phyloP scores from a whole-genome alignment of 2,113 vertebrate genomes.

The Progne subis region DNA sequence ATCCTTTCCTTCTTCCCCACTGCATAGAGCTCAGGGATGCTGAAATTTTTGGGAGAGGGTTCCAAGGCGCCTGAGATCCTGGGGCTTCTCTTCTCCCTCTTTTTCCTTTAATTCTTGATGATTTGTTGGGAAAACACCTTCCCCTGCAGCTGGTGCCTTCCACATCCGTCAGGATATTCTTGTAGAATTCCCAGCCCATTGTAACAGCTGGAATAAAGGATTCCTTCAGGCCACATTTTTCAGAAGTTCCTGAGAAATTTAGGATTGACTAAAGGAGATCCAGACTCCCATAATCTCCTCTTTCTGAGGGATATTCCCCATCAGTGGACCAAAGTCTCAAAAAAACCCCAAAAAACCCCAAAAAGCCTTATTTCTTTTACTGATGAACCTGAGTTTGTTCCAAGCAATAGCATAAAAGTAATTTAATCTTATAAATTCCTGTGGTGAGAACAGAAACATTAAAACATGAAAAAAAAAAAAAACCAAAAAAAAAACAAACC shows the following conservation, averaged over 20 bases:
- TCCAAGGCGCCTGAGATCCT: background rate
- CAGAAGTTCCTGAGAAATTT: background rate
- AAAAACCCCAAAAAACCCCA: too few relatives aligned
- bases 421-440: background rate
- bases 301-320: background rate
- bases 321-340: background rate
- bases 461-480: background rate
- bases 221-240: background rate
- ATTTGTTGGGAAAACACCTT: background rate
- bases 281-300: background rate
- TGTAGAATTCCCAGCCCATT: background rate
- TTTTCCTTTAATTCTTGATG: background rate
- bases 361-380: background rate
- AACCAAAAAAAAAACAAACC: too few relatives aligned
- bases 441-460: background rate
- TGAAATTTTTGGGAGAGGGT: background rate
- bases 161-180: rapidly evolving
- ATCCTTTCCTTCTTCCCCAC: background rate
- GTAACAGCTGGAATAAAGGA: background rate
- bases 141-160: background rate
- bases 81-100: background rate
- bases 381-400: background rate
- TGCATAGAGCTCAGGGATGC: background rate
- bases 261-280: background rate
- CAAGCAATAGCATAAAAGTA: background rate